Percentiles rank a stretch among this genome's conserved stretches.
Conservation (phyloP, 2,888 invertebrate species). For the Cenopis cana region DNA sequence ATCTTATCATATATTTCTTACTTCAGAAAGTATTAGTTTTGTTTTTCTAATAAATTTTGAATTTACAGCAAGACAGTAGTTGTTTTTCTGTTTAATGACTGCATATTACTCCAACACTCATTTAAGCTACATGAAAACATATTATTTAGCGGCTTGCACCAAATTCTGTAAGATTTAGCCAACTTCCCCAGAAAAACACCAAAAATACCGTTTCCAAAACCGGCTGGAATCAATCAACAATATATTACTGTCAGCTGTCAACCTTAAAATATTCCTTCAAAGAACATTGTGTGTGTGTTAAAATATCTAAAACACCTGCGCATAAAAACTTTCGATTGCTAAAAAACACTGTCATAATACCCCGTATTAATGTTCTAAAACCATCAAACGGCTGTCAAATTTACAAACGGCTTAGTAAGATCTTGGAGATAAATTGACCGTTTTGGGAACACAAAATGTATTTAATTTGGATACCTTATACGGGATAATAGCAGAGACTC, state of each 20-base stretch:
- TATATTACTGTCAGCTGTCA: neutral
- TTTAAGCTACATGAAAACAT: neutral
- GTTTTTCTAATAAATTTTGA: no score
- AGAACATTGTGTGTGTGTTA: neutral
- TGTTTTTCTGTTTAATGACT: no score
- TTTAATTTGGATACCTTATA: constrained; percentile 60
- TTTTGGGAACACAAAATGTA: constrained; percentile 57
- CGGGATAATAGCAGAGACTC: constrained; percentile 45
- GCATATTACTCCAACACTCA: neutral
- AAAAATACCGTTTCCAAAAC: neutral
- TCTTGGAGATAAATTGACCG: constrained; percentile 62
- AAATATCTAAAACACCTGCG: neutral
- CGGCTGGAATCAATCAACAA: no score
- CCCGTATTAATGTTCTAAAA: constrained; percentile 7
- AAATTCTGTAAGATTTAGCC: neutral
- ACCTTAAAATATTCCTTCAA: neutral
- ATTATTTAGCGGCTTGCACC: neutral
- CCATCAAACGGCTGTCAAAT: constrained; percentile 47
- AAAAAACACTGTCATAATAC: constrained; percentile 18
- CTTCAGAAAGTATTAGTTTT: no score
- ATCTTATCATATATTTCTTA: neutral
- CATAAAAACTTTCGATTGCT: neutral
- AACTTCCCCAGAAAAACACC: no score
- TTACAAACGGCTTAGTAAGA: constrained; percentile 60
- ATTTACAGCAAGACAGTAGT: no score